Evolutionary conservation across 2,888 invertebrate genomes (phyloP).

Genomic region (Drosophila limbata): DNA sequence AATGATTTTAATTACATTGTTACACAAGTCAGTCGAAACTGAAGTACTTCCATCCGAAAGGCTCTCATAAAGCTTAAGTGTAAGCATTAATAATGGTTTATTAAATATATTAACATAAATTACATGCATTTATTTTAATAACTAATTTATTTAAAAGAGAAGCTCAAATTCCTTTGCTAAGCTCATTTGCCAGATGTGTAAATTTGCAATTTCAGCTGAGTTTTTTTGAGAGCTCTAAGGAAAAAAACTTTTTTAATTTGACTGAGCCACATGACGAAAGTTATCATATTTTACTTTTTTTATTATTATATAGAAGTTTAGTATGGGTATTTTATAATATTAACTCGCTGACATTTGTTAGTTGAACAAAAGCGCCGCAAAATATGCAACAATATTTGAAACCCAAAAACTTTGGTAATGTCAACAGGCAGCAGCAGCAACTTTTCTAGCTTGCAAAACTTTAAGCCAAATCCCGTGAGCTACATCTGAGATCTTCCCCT

Average conservation of each 20-base stretch:
- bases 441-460: constrained; percentile 46
- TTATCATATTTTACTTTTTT: constrained; percentile 2
- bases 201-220: not conserved
- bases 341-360: constrained; percentile 26
- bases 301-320: constrained; percentile 25
- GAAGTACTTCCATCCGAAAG: not conserved
- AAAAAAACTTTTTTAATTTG: constrained; percentile 8
- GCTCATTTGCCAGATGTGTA: not conserved
- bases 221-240: not conserved
- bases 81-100: constrained; percentile 1
- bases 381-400: constrained; percentile 48
- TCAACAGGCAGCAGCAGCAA: constrained; percentile 32
- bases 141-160: not conserved
- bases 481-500: not conserved
- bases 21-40: constrained; percentile 16
- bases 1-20: constrained; percentile 47
- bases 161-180: not conserved
- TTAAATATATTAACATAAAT: not conserved
- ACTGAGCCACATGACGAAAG: constrained; percentile 16
- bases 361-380: constrained; percentile 17
- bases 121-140: not conserved
- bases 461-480: constrained; percentile 43
- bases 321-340: constrained; percentile 26
- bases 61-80: not conserved
- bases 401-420: constrained; percentile 26